Evolutionary conservation across 1,140 invertebrate species (phyloP).

Genomic region (Babylonia areolata): DNA sequence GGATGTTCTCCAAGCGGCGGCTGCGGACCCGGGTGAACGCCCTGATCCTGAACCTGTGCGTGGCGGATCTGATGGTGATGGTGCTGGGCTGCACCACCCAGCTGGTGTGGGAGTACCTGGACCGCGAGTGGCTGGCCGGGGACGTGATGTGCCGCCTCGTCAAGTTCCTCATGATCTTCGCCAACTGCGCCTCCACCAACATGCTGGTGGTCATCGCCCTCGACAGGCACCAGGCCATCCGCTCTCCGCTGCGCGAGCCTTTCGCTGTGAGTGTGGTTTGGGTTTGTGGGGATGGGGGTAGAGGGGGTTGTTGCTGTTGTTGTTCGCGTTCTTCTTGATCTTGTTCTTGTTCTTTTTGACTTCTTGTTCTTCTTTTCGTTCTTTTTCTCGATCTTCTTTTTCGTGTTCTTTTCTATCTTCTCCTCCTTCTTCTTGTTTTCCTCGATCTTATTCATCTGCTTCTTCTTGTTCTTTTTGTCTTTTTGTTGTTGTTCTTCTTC

Average conservation of each 20-base stretch:
- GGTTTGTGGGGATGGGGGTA: no score
- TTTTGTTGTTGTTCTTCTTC: no score
- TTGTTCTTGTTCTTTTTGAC: no score
- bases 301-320: no score
- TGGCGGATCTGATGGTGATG: constrained; percentile 73
- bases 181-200: constrained; percentile 74
- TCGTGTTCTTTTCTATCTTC: no score
- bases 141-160: constrained; percentile 71
- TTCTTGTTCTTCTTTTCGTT: no score
- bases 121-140: constrained; percentile 72
- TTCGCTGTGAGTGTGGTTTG: constrained; percentile 69
- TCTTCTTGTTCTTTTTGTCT: no score
- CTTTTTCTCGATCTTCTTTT: no score
- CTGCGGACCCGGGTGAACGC: constrained; percentile 66
- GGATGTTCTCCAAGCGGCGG: constrained; percentile 65
- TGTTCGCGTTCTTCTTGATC: no score
- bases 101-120: constrained; percentile 74
- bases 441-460: no score
- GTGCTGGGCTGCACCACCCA: constrained; percentile 69
- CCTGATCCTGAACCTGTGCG: constrained; percentile 74
- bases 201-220: constrained; percentile 76
- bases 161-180: constrained; percentile 74
- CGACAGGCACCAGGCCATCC: constrained; percentile 76
- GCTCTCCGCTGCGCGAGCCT: constrained; percentile 70
- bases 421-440: no score